A percentile compares a stretch with the other conserved stretches of the same genome.
phyloP scores from a whole-genome alignment of 2,888 invertebrate species.

The Platycheirus albimanus region DNA sequence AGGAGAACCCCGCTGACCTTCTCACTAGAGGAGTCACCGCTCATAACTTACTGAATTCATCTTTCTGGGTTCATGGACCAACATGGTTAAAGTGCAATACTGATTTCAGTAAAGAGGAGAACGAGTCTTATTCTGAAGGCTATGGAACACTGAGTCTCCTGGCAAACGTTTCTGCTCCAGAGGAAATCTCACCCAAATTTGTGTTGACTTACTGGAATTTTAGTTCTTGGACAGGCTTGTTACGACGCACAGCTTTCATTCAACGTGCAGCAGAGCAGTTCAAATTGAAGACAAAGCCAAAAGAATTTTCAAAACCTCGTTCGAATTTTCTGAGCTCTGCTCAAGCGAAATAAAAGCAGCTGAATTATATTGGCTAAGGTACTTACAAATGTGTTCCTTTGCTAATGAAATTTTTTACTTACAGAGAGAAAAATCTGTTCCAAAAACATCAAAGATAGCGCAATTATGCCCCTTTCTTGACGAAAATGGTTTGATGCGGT shows the following conservation, averaged over 20 bases:
- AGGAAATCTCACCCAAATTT: neutral
- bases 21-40: conserved; percentile 20
- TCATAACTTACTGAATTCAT: neutral
- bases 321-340: neutral
- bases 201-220: conserved; percentile 16
- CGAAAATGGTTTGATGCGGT: conserved; percentile 16
- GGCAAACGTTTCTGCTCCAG: neutral
- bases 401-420: conserved; percentile 36
- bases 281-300: conserved; percentile 25
- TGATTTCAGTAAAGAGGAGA: conserved; percentile 8
- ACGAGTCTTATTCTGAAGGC: neutral
- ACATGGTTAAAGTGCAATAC: conserved; percentile 1
- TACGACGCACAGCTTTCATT: conserved; percentile 23
- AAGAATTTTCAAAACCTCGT: neutral
- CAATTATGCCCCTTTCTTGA: conserved; percentile 34
- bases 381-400: conserved; percentile 16
- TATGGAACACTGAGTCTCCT: conserved; percentile 10
- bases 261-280: conserved; percentile 3
- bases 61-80: conserved; percentile 8
- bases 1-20: conserved; percentile 12
- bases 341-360: conserved; percentile 1
- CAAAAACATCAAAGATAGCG: conserved; percentile 24
- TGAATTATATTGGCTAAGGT: conserved; percentile 39
- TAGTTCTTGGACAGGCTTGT: conserved; percentile 32
- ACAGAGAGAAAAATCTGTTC: conserved; percentile 34